These are phyloP conservation scores for Maccullochella peelii DNA, from an alignment of 2,113 vertebrate species.

Conservation along the genomic window DNA sequence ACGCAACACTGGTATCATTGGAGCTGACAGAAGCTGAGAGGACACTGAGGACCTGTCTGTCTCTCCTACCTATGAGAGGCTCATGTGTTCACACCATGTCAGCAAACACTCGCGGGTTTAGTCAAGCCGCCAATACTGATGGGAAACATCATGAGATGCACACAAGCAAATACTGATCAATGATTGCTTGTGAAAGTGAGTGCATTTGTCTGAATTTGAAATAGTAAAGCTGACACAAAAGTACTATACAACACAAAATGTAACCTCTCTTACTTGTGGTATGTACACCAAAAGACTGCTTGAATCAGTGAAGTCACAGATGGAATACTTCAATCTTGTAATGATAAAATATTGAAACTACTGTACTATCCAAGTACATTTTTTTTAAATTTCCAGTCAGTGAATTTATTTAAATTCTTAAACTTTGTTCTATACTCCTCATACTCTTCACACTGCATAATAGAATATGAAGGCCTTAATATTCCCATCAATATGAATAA, in stretches of 20 bases:
- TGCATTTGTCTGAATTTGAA: constrained; percentile 5
- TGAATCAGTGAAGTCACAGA: not conserved
- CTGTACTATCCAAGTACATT: constrained; percentile 17
- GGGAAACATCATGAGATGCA: constrained; percentile 14
- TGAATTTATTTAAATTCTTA: constrained; percentile 32
- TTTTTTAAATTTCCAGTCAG: not conserved
- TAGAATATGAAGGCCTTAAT: constrained; percentile 15
- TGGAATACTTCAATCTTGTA: not conserved
- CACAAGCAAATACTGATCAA: constrained; percentile 28
- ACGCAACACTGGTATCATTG: constrained; percentile 70
- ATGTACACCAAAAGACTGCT: not conserved
- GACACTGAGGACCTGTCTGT: constrained; percentile 69
- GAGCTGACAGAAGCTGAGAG: constrained; percentile 78
- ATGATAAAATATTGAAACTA: constrained; percentile 31
- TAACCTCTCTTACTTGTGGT: not conserved
- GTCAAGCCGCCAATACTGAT: constrained; percentile 21
- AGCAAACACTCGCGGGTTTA: constrained; percentile 55
- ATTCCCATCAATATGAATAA: constrained; percentile 41
- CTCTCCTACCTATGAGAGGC: constrained; percentile 51
- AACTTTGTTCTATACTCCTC: constrained; percentile 32
- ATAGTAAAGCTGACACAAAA: not conserved
- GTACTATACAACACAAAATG: not conserved
- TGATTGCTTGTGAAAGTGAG: not conserved
- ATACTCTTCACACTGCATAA: constrained; percentile 31
- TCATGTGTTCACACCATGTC: constrained; percentile 75